A percentile compares a stretch with the other conserved stretches of the same genome.
These are phyloP conservation scores for Oryzias dopingdopingensis DNA, from an alignment of 2,797 vertebrate species.

Conservation along the genomic window DNA sequence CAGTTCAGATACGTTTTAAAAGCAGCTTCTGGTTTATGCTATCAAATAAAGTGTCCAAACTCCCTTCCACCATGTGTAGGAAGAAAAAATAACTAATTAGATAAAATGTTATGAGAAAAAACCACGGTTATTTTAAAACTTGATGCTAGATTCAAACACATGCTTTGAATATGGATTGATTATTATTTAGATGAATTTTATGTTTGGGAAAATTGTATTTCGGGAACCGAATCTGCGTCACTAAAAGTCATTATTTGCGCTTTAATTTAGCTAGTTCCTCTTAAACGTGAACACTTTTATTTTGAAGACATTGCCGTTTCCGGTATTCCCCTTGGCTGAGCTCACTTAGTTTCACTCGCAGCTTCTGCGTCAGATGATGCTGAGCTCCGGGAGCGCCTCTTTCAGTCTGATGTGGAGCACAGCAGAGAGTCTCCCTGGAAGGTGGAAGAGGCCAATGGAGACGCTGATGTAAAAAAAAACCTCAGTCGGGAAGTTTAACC, in stretches of 20 bases:
- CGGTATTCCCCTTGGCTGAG: not conserved
- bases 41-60: constrained; percentile 41
- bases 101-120: too few relatives aligned
- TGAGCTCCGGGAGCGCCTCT: constrained; percentile 50
- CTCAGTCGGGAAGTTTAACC: constrained; percentile 11
- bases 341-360: not conserved
- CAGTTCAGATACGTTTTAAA: not conserved
- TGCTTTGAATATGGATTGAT: too few relatives aligned
- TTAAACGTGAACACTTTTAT: constrained; percentile 25
- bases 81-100: too few relatives aligned
- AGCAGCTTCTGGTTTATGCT: constrained; percentile 17
- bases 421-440: constrained; percentile 31
- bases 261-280: too few relatives aligned
- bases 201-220: too few relatives aligned
- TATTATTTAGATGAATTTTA: too few relatives aligned
- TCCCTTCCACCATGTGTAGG: too few relatives aligned
- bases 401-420: constrained; percentile 26
- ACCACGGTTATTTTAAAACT: too few relatives aligned
- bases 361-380: constrained; percentile 23
- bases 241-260: too few relatives aligned
- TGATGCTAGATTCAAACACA: too few relatives aligned
- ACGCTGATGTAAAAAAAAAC: constrained; percentile 24
- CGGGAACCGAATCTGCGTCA: too few relatives aligned
- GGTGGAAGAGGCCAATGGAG: constrained; percentile 35
- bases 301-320: constrained; percentile 22